Evolutionary conservation across 2,113 vertebrate genomes (phyloP), one percentile per base, ranked within the genome.

Genomic region (Sapayoa aenigma): DNA sequence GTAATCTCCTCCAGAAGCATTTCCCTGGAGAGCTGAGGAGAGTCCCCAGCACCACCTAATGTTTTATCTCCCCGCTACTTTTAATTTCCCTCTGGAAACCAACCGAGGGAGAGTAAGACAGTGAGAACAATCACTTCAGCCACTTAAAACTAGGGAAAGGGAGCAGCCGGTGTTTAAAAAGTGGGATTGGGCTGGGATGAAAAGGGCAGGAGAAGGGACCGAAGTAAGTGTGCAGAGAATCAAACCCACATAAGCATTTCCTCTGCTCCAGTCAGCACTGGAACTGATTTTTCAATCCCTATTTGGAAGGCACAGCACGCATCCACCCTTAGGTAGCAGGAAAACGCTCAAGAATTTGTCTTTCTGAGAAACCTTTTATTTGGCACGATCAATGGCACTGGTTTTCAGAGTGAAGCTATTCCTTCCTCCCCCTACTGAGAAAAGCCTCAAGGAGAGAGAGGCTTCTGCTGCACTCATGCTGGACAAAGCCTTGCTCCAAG

Each of bases 311-410:
- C 85, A 77, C 67, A n/a, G 94, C 90, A 80, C 63, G 75, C 87
- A 59, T 42, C 58, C 60, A 50, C 84, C 71, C 90, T 77, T 87
- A 94, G 91, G 93, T 92, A 96, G 90, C 85, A 90, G 92, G 90
- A 89, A 95, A 88, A 93, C 31, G 8, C 86, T 94, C 79, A 69
- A 93, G 90, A 84, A 90, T 92, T 96, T 94, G 85, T 72, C 87
- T 80, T 93, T 94, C 89, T 89, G 89, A 89, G 86, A 93, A 95
- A 89, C 69, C 89, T 94, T 97, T 97, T 97, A 97, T 97, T 97
- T 93, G 84, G 91, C 91, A 91, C 59, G 9, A 87, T 95, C 56
- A 39, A 80, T 56, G 86, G 73, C 44, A 33, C 72, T 9, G 44
- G 79, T 92, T 87, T 87, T 65, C 79, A 87, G 71, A 90, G 78